Percentiles rank a stretch among this genome's conserved stretches.
Evolutionary conservation across 2,797 vertebrate genomes (phyloP).

Genomic region (Sebastes nivosus): DNA sequence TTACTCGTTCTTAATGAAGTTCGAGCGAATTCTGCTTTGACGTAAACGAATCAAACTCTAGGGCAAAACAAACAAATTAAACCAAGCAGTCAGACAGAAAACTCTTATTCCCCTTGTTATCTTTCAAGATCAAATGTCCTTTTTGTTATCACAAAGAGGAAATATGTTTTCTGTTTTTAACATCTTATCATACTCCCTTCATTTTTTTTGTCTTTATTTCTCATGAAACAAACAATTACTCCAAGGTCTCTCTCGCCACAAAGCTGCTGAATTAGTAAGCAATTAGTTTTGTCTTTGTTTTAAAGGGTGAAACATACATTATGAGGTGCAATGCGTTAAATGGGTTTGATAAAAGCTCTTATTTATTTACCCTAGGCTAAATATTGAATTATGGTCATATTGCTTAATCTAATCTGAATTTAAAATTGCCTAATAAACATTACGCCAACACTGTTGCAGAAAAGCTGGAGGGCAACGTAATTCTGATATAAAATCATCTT

Average conservation of each 20-base stretch:
- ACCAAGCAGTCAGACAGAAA: constrained; percentile 27
- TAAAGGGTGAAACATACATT: not conserved
- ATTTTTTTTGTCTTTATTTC: not conserved
- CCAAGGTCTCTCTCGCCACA: not conserved
- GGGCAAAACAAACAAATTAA: constrained; percentile 48
- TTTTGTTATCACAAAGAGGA: not conserved
- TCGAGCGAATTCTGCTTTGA: constrained; percentile 5
- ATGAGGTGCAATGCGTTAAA: not conserved
- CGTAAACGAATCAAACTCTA: constrained; percentile 35
- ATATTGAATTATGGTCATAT: not conserved
- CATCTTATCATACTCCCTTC: not conserved
- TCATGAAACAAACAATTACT: not conserved
- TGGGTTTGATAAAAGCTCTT: not conserved
- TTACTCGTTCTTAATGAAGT: constrained; percentile 23
- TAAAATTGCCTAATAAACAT: not conserved
- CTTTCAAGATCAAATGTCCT: constrained; percentile 18
- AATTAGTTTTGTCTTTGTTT: not conserved
- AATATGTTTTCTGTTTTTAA: not conserved
- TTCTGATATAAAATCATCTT: not conserved
- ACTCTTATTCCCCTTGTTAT: constrained; percentile 16
- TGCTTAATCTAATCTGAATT: not conserved
- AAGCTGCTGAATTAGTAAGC: not conserved
- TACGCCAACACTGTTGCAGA: not conserved
- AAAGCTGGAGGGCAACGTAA: not conserved
- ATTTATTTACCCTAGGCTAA: not conserved